Conservation (phyloP, 2,888 invertebrate genomes). For the Sinelater perroti region DNA sequence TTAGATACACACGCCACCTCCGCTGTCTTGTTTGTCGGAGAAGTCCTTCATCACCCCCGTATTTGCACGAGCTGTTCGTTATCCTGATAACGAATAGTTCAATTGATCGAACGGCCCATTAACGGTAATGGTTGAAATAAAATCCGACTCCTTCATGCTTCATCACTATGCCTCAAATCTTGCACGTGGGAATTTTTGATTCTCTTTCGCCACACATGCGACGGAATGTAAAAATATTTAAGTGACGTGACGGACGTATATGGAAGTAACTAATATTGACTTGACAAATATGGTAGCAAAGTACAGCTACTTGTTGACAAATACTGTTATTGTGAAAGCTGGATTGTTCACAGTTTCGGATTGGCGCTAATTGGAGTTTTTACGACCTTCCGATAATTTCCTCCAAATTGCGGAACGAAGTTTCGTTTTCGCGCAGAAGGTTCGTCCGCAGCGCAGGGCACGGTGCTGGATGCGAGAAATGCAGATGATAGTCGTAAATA, state of each 20-base stretch:
- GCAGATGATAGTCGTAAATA: too few relatives aligned
- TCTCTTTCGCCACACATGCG: constrained; percentile 21
- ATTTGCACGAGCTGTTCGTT: constrained; percentile 17
- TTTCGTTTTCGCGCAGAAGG: too few relatives aligned
- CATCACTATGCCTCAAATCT: constrained; percentile 6
- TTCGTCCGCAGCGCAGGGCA: too few relatives aligned
- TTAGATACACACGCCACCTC: too few relatives aligned
- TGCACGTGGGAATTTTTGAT: constrained; percentile 23
- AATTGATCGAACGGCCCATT: neutral
- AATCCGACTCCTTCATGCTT: too few relatives aligned
- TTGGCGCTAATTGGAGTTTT: constrained; percentile 12
- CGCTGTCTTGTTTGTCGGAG: too few relatives aligned
- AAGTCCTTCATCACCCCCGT: constrained; percentile 15
- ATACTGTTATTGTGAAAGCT: constrained; percentile 27
- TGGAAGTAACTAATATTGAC: constrained; percentile 33
- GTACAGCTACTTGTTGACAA: constrained; percentile 28
- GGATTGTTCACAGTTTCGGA: constrained; percentile 10
- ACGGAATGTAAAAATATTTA: constrained; percentile 20
- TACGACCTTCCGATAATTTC: constrained; percentile 5
- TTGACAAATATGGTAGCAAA: constrained; percentile 30
- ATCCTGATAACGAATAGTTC: constrained; percentile 4
- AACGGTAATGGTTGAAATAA: constrained; percentile 6
- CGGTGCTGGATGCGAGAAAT: neutral
- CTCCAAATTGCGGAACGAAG: constrained; percentile 4
- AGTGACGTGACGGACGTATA: constrained; percentile 25